These are phyloP conservation scores for Lethrus apterus DNA, from an alignment of 1,140 invertebrate genomes.

Conservation along the genomic window DNA sequence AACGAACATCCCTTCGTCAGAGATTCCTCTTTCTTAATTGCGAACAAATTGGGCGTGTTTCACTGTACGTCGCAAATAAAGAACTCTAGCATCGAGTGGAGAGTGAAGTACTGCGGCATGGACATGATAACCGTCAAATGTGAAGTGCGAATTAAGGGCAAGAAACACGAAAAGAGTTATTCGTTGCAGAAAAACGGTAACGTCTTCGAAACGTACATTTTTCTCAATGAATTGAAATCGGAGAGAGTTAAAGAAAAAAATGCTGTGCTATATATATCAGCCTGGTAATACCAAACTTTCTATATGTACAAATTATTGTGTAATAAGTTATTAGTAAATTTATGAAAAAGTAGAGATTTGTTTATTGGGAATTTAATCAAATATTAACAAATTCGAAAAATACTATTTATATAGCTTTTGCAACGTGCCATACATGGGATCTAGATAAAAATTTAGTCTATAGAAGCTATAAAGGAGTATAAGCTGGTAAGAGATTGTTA, in stretches of 20 bases:
- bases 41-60: conserved; percentile 29
- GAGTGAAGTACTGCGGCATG: conserved; percentile 27
- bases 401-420: too few species aligned
- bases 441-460: too few species aligned
- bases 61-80: conserved; percentile 23
- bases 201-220: conserved; percentile 20
- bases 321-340: too few species aligned
- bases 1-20: conserved; percentile 23
- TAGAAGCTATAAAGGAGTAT: too few species aligned
- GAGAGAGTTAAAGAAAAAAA: conserved; percentile 31
- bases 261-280: conserved; percentile 26
- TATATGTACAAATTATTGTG: too few species aligned
- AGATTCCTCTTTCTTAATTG: conserved; percentile 27
- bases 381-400: too few species aligned
- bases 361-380: too few species aligned
- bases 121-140: conserved; percentile 29
- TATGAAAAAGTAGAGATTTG: too few species aligned
- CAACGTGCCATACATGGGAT: too few species aligned
- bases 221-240: conserved; percentile 25
- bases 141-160: conserved; percentile 29
- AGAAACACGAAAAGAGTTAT: conserved; percentile 23
- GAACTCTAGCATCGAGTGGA: conserved; percentile 24
- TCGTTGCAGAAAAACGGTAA: conserved; percentile 22
- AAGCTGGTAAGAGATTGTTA: too few species aligned
- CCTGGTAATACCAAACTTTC: too few species aligned